phyloP scores from a whole-genome alignment of 2,888 invertebrate species.

The Nebria salina region DNA sequence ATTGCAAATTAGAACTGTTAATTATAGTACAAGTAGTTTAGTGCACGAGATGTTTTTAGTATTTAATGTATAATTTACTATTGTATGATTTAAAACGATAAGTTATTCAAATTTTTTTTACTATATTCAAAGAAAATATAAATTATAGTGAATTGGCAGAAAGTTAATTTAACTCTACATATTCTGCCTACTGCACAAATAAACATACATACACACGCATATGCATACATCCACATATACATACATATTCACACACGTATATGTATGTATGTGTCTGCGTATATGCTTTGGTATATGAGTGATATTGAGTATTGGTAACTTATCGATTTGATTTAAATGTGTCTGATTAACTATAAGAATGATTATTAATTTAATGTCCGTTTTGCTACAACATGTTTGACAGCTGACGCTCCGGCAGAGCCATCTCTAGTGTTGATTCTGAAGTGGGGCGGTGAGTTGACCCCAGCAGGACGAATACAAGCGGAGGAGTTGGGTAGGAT shows the following conservation, averaged over 20 bases:
- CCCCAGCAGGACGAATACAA: slow-evolving; percentile 96
- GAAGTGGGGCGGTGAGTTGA: slow-evolving; percentile 99
- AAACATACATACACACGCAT: neutral
- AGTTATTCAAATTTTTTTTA: neutral
- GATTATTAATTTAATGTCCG: slow-evolving; percentile 11
- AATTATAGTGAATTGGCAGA: too few relatives aligned
- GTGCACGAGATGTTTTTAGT: neutral
- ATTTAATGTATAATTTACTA: neutral
- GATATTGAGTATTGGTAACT: neutral
- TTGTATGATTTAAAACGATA: neutral
- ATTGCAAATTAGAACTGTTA: neutral
- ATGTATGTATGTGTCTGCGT: neutral
- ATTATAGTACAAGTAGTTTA: neutral
- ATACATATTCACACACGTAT: neutral
- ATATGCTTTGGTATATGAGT: neutral
- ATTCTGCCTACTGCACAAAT: neutral
- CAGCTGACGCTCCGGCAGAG: slow-evolving; percentile 84
- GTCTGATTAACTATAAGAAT: neutral
- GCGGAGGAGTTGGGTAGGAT: slow-evolving; percentile 97
- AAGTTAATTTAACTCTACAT: too few relatives aligned
- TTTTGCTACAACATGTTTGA: slow-evolving; percentile 50
- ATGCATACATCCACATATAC: slow-evolving; percentile 2
- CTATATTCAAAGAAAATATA: too few relatives aligned
- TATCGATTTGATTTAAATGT: neutral
- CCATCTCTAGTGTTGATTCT: slow-evolving; percentile 95